Evolutionary conservation across 2,888 invertebrate genomes (phyloP).

Genomic region (Nomada fabriciana): DNA sequence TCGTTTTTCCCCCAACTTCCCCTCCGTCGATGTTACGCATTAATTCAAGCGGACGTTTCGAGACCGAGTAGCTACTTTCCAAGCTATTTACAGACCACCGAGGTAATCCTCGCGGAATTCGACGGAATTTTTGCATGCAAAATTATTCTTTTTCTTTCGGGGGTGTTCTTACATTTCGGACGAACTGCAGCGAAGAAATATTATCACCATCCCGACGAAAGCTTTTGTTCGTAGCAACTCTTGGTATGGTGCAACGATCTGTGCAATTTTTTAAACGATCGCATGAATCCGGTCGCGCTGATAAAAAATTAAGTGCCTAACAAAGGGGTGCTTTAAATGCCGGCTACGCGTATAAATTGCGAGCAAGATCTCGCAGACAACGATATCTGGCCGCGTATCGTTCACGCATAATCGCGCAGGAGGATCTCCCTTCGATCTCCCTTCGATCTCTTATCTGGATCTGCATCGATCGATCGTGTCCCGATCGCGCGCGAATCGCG

Average conservation of each 20-base stretch:
- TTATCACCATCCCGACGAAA: no score
- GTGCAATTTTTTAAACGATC: background rate
- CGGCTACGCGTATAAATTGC: constrained; percentile 21
- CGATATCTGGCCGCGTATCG: constrained; percentile 35
- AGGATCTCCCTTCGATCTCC: background rate
- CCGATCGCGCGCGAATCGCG: constrained; percentile 16
- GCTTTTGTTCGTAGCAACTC: no score
- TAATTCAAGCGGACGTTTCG: constrained; percentile 45
- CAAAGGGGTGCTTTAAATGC: background rate
- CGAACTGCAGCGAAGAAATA: no score
- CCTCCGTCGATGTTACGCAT: constrained; percentile 34
- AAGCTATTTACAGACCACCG: background rate
- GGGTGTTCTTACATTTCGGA: no score
- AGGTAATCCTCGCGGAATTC: background rate
- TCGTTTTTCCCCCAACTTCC: background rate
- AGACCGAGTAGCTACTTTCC: constrained; percentile 15
- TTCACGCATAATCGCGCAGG: constrained; percentile 52
- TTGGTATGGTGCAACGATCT: background rate
- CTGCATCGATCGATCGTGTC: constrained; percentile 1
- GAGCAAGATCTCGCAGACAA: constrained; percentile 42
- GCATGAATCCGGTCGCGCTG: constrained; percentile 13
- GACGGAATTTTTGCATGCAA: no score
- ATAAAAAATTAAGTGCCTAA: constrained; percentile 26
- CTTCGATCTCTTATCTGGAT: constrained; percentile 1
- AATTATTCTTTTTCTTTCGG: background rate